These are phyloP conservation scores for Toxotes lorentzi DNA, from an alignment of 2,797 vertebrate genomes.

Conservation along the genomic window DNA sequence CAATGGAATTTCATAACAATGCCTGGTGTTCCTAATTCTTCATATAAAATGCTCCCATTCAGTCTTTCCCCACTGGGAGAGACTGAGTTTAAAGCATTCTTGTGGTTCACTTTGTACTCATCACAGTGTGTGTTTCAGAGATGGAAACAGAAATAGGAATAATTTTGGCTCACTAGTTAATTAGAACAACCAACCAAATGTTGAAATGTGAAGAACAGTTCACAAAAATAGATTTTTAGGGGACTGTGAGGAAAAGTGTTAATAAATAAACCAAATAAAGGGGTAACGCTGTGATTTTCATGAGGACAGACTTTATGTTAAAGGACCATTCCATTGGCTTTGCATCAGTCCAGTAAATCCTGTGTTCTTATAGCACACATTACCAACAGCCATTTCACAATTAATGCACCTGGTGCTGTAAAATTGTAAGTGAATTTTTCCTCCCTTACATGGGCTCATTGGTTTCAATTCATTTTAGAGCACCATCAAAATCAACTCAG, in stretches of 20 bases:
- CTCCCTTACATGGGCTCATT: background rate
- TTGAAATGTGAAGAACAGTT: background rate
- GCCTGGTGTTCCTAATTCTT: constrained; percentile 15
- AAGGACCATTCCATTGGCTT: no score
- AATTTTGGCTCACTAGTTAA: background rate
- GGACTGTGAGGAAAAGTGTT: background rate
- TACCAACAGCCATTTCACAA: no score
- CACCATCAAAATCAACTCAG: background rate
- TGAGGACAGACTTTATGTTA: no score
- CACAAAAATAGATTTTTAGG: background rate
- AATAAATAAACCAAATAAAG: no score
- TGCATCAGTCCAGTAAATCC: no score
- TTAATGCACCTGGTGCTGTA: no score
- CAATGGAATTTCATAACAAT: constrained; percentile 32
- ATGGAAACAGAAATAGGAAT: background rate
- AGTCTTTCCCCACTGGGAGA: constrained; percentile 8
- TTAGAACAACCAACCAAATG: constrained; percentile 10
- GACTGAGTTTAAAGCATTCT: background rate
- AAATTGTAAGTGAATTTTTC: no score
- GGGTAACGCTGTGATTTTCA: no score
- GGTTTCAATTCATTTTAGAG: background rate
- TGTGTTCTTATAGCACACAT: no score
- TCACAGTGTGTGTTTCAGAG: constrained; percentile 26
- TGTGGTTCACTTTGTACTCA: background rate
- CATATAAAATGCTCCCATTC: background rate